Percentiles rank a stretch among this genome's conserved stretches.
Conservation (phyloP, 1,140 invertebrate genomes). For the Augochlora pura region DNA sequence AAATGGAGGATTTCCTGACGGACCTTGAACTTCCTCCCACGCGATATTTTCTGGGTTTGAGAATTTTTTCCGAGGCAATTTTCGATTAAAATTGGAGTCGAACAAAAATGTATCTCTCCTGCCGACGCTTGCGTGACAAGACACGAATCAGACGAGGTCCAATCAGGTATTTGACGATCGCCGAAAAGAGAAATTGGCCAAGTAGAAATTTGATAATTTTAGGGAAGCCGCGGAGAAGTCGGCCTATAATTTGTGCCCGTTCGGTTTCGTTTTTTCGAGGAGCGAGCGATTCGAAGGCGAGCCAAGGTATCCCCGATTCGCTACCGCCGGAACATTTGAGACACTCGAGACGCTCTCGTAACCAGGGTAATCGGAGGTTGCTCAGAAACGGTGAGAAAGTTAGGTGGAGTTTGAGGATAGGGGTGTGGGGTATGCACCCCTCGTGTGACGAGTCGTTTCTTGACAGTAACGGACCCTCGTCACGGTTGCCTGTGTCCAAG, state of each 20-base stretch:
- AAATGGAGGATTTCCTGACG: too few species aligned
- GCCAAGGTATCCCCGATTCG: not conserved
- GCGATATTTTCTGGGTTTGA: too few species aligned
- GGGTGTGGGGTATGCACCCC: conserved; percentile 46
- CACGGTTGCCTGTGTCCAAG: conserved; percentile 46
- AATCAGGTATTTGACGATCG: too few species aligned
- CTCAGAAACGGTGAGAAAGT: conserved; percentile 67
- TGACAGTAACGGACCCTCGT: conserved; percentile 66
- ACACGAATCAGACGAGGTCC: too few species aligned
- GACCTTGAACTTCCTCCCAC: too few species aligned
- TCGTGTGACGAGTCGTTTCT: conserved; percentile 66
- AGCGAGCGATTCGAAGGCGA: not conserved
- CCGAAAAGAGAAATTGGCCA: too few species aligned
- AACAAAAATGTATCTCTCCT: too few species aligned
- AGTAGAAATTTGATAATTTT: too few species aligned
- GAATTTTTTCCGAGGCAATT: too few species aligned
- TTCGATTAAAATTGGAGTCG: too few species aligned
- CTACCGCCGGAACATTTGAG: conserved; percentile 29
- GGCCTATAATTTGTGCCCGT: not conserved
- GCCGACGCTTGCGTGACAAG: too few species aligned
- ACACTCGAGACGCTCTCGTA: conserved; percentile 54
- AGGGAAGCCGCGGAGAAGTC: not conserved
- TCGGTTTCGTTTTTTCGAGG: not conserved
- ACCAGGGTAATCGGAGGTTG: conserved; percentile 70
- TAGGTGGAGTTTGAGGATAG: conserved; percentile 35